These are phyloP conservation scores for Enteromius paludinosus DNA, from an alignment of 2,797 vertebrate species.

Conservation along the genomic window DNA sequence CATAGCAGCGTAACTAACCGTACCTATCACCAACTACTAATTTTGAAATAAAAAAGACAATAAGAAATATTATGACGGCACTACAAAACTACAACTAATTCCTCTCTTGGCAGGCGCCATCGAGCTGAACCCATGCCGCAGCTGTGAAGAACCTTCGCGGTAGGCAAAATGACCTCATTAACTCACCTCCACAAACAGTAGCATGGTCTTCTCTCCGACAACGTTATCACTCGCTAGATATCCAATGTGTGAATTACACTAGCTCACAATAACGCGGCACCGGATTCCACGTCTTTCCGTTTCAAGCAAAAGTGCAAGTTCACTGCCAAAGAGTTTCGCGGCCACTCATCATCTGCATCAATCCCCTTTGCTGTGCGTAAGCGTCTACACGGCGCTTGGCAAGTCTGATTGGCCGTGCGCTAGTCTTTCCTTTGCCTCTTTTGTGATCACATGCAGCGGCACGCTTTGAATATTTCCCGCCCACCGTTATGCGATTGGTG, in stretches of 20 bases:
- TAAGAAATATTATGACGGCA: background rate
- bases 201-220: slow-evolving; percentile 44
- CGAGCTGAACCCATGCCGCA: background rate
- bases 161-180: slow-evolving; percentile 11
- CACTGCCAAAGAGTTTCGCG: slow-evolving; percentile 23
- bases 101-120: background rate
- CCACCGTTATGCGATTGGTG: slow-evolving; percentile 17
- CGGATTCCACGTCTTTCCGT: background rate
- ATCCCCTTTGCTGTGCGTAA: slow-evolving; percentile 15
- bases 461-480: slow-evolving; percentile 38
- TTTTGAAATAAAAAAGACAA: background rate
- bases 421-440: background rate
- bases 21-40: background rate
- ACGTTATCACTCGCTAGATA: slow-evolving; percentile 19
- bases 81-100: background rate
- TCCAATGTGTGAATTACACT: background rate
- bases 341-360: slow-evolving; percentile 36
- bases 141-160: slow-evolving; percentile 14
- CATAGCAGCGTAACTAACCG: background rate
- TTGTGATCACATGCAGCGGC: slow-evolving; percentile 21
- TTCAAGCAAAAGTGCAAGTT: slow-evolving; percentile 6
- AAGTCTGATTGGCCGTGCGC: slow-evolving; percentile 47
- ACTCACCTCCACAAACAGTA: slow-evolving; percentile 62
- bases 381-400: background rate
- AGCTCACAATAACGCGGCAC: background rate